Conservation (phyloP, 2,888 invertebrate genomes). For the Chelonus formosanus region DNA sequence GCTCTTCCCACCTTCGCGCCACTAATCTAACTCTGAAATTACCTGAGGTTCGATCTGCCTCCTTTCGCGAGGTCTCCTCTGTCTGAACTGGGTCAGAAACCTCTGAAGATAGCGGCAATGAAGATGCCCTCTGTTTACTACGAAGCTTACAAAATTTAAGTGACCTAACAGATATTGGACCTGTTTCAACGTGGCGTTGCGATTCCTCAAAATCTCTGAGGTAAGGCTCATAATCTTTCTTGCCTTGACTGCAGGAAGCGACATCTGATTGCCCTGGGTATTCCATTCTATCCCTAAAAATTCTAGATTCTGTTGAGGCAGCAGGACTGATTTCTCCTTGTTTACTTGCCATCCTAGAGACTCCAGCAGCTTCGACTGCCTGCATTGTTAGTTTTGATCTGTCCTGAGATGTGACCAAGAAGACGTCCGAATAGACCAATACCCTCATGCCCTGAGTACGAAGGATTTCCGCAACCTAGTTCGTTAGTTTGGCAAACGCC, state of each 20-base stretch:
- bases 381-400: background rate
- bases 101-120: constrained; percentile 39
- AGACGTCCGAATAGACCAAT: background rate
- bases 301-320: background rate
- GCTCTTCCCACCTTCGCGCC: no score
- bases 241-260: background rate
- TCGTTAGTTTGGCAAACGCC: constrained; percentile 43
- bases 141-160: constrained; percentile 6
- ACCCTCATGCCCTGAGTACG: constrained; percentile 33
- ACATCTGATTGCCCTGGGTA: background rate
- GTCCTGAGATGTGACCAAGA: background rate
- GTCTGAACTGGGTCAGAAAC: constrained; percentile 31
- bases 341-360: constrained; percentile 3
- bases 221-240: background rate
- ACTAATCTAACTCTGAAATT: constrained; percentile 36
- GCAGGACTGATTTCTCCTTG: background rate
- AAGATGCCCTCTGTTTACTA: background rate
- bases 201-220: background rate
- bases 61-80: constrained; percentile 34
- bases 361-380: background rate
- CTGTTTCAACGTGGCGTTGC: background rate
- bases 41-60: constrained; percentile 12
- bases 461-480: constrained; percentile 45
- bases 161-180: background rate
- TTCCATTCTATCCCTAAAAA: constrained; percentile 5